These are phyloP conservation scores for Orchesella cincta DNA, from an alignment of 1,140 invertebrate genomes.

Conservation along the genomic window DNA sequence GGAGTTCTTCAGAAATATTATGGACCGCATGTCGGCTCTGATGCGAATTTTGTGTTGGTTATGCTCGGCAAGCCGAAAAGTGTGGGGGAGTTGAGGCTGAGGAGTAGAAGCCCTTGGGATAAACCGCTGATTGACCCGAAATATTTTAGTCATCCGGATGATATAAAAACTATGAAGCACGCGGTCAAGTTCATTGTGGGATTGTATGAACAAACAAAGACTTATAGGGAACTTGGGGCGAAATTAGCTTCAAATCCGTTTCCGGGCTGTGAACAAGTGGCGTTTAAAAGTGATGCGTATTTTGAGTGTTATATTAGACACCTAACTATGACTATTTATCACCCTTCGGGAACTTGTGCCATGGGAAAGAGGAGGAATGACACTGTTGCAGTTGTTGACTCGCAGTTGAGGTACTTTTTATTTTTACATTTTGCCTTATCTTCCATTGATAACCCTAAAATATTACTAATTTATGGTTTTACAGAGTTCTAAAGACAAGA, in stretches of 20 bases:
- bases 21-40: slow-evolving; percentile 33
- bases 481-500: slow-evolving; percentile 36
- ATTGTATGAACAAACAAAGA: slow-evolving; percentile 29
- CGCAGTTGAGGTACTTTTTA: background rate
- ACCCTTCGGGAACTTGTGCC: slow-evolving; percentile 79
- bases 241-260: slow-evolving; percentile 34
- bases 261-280: slow-evolving; percentile 39
- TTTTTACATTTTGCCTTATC: background rate
- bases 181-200: slow-evolving; percentile 35
- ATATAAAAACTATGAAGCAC: slow-evolving; percentile 62
- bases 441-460: slow-evolving; percentile 8
- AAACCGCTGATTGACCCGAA: slow-evolving; percentile 75
- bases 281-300: slow-evolving; percentile 37
- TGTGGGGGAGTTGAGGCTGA: slow-evolving; percentile 66
- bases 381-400: slow-evolving; percentile 76
- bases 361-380: slow-evolving; percentile 76
- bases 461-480: background rate
- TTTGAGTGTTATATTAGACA: slow-evolving; percentile 42
- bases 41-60: slow-evolving; percentile 39
- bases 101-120: slow-evolving; percentile 63
- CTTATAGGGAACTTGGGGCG: slow-evolving; percentile 18
- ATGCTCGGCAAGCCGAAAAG: slow-evolving; percentile 62
- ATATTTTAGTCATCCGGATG: slow-evolving; percentile 67
- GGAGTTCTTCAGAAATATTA: slow-evolving; percentile 35
- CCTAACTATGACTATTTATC: slow-evolving; percentile 77